phyloP scores from a whole-genome alignment of 2,113 vertebrate genomes.

The Myocastor coypus region DNA sequence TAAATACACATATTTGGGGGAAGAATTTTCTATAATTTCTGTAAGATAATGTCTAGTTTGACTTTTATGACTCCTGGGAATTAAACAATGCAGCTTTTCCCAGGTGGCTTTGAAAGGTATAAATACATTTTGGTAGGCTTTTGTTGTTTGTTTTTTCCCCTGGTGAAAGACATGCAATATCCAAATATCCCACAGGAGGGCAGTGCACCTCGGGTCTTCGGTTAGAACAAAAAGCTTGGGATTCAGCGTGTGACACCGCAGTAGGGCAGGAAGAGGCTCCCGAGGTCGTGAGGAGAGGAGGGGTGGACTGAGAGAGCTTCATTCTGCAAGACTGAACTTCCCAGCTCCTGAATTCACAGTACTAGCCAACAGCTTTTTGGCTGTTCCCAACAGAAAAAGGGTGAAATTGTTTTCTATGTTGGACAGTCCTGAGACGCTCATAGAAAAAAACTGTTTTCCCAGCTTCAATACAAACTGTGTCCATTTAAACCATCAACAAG shows the following conservation, averaged over 20 bases:
- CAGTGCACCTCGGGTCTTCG: slow-evolving; percentile 63
- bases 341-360: not conserved
- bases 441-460: not conserved
- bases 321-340: not conserved
- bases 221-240: not conserved
- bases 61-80: not conserved
- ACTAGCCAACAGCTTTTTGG: not conserved
- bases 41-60: not conserved
- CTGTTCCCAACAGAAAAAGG: not conserved
- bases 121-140: not conserved
- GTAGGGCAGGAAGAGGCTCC: not conserved
- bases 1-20: not conserved
- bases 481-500: not conserved
- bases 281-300: not conserved
- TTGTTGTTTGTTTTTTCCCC: not conserved
- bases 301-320: not conserved
- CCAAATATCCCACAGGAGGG: slow-evolving; percentile 81
- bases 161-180: slow-evolving; percentile 34
- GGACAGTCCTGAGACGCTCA: not conserved
- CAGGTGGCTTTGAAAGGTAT: not conserved
- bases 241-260: not conserved
- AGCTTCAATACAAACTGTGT: not conserved
- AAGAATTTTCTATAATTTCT: not conserved
- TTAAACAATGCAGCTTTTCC: slow-evolving; percentile 5
- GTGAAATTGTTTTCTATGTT: not conserved